These are phyloP conservation scores for Eospalax fontanierii DNA, from an alignment of 2,797 vertebrate genomes.

Conservation along the genomic window DNA sequence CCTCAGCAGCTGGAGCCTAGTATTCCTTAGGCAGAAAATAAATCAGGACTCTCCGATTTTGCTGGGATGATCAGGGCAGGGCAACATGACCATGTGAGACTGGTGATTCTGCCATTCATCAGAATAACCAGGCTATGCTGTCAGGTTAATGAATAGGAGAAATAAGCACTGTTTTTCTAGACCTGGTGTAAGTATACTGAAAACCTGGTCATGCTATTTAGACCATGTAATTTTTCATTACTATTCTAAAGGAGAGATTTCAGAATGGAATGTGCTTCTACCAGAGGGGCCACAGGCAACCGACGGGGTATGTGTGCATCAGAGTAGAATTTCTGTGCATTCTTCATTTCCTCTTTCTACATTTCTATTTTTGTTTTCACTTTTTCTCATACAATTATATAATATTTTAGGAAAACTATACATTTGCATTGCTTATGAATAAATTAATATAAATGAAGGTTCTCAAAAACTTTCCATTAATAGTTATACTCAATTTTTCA, in stretches of 20 bases:
- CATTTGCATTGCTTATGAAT: neutral
- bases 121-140: conserved; percentile 29
- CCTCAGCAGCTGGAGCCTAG: conserved; percentile 69
- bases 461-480: conserved; percentile 23
- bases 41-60: conserved; percentile 25
- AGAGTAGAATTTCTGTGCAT: neutral
- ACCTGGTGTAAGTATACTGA: neutral
- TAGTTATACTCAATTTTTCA: neutral
- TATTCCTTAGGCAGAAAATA: conserved; percentile 62
- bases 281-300: neutral
- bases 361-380: conserved; percentile 11
- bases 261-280: neutral
- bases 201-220: conserved; percentile 49
- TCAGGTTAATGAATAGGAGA: conserved; percentile 63
- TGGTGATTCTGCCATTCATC: conserved; percentile 43
- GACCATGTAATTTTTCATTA: conserved; percentile 23
- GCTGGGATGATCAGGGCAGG: neutral
- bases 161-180: conserved; percentile 32
- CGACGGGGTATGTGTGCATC: neutral
- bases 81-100: conserved; percentile 46
- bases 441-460: neutral
- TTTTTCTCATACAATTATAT: neutral
- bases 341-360: conserved; percentile 30
- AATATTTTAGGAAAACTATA: neutral
- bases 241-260: conserved; percentile 33